Evolutionary conservation across 2,113 vertebrate genomes (phyloP), one percentile per base, ranked within the genome.

Genomic region (Mormoops blainvillei): DNA sequence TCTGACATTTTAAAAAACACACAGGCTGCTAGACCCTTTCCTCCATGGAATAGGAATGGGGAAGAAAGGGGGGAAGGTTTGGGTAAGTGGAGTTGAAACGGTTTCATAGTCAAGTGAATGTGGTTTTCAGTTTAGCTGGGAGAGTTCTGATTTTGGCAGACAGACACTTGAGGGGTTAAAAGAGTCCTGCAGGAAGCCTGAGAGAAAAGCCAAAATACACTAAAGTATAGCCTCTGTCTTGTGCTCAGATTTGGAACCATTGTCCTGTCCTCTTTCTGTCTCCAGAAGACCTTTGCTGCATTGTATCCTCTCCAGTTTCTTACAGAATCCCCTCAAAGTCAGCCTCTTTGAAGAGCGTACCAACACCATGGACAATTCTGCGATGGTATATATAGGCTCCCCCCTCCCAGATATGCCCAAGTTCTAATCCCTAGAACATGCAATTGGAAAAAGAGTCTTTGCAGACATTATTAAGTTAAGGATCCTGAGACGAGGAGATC

Each of bases 1-100:
- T 1, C 87, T 96, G 97, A 97, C 97, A 88, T 93, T 96, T 97
- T 87, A 68, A 91, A 98, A 98, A 92, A 90, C 95, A 93, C 77
- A 65, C 26, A 8, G 74, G 97, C 97, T 96, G 94, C 96, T 94
- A 89, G 92, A 91, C 95, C 91, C 96, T 95, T 90, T 87, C 87
- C 48, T 45, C 33, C 4, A 5, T 86, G 86, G 94, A 74, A 65
- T 45, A 33, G 56, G 77, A 71, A 3, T 0, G 70, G 95, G 63
- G 91, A 36, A 31, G 22, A 20, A 28, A 89, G 11, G 26, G 56
- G 50, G 65, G 41, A 36, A 45, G 54, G n/a, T 67, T 87, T 67
- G 52, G 80, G 84, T 73, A 91, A 82, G 89, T 45, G 54, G 58
- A 95, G 86, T 71, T 86, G 52, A 82, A 85, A 54, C 33, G 94